Conservation (phyloP, 30 jellyfish, hydroid and myxozoan genomes). For the Pseudorhiza aurosa region DNA sequence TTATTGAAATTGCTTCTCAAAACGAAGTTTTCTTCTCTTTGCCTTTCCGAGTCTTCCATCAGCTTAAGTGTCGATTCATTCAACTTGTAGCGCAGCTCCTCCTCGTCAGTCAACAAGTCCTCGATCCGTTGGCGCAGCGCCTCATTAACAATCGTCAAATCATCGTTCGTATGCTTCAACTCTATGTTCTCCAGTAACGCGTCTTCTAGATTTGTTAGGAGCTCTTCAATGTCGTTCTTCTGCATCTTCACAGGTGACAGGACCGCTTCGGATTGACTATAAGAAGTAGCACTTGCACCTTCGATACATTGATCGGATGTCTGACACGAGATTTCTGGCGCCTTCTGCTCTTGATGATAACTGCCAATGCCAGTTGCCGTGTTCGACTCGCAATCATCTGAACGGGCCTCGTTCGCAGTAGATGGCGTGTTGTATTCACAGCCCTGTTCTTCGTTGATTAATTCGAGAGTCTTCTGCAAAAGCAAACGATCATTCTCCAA, state of each 20-base stretch:
- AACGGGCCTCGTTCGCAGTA: not conserved
- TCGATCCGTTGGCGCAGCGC: constrained; percentile 57
- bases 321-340: not conserved
- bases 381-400: not conserved
- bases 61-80: constrained; percentile 50
- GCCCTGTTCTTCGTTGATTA: not conserved
- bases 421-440: not conserved
- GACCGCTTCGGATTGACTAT: not conserved
- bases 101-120: constrained; percentile 41
- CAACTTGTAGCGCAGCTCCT: constrained; percentile 48
- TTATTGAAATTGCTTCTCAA: constrained; percentile 65
- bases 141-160: constrained; percentile 28
- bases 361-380: not conserved
- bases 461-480: constrained; percentile 3
- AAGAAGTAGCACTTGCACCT: not conserved
- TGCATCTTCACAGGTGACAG: not conserved
- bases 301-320: not conserved
- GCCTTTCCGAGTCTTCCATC: constrained; percentile 61
- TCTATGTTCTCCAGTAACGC: constrained; percentile 57
- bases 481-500: constrained; percentile 46
- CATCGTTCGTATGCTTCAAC: constrained; percentile 49
- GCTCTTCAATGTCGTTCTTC: constrained; percentile 20
- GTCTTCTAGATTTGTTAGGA: constrained; percentile 24
- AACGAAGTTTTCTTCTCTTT: constrained; percentile 54
- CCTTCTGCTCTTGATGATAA: not conserved